Evolutionary conservation across 92 coral and sea anemone genomes (phyloP).

Genomic region (Epizoanthus scotinus): DNA sequence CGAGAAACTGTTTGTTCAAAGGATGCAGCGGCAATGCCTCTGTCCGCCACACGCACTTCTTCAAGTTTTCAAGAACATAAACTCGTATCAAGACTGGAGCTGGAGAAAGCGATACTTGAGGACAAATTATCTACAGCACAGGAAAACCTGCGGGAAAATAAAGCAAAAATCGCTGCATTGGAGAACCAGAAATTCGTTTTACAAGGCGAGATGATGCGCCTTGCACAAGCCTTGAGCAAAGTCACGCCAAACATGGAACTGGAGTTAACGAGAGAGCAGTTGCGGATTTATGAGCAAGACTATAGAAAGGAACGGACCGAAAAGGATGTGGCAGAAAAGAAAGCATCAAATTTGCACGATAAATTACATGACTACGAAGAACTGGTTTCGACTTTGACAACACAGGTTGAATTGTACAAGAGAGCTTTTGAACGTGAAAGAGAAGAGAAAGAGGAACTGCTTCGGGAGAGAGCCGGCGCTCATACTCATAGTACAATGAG

Average conservation of each 20-base stretch:
- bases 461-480: conserved; percentile 33
- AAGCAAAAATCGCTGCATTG: conserved; percentile 51
- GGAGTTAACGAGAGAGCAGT: conserved; percentile 76
- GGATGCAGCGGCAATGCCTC: not conserved
- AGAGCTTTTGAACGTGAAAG: conserved; percentile 80
- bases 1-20: conserved; percentile 20
- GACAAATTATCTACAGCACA: conserved; percentile 40
- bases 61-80: not conserved
- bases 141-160: conserved; percentile 47
- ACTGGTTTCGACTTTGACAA: conserved; percentile 73
- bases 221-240: conserved; percentile 76
- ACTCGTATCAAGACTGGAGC: not conserved
- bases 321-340: conserved; percentile 73
- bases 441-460: conserved; percentile 67
- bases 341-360: conserved; percentile 59
- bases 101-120: conserved; percentile 34
- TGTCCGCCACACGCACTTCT: not conserved
- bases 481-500: not conserved
- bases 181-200: conserved; percentile 80
- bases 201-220: conserved; percentile 73
- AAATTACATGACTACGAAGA: conserved; percentile 81
- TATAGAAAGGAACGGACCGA: conserved; percentile 83
- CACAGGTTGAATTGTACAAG: conserved; percentile 89
- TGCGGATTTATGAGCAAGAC: conserved; percentile 82
- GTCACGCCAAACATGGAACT: conserved; percentile 53